Evolutionary conservation across 2,113 vertebrate genomes (phyloP).

Genomic region (Chlorocebus sabaeus): DNA sequence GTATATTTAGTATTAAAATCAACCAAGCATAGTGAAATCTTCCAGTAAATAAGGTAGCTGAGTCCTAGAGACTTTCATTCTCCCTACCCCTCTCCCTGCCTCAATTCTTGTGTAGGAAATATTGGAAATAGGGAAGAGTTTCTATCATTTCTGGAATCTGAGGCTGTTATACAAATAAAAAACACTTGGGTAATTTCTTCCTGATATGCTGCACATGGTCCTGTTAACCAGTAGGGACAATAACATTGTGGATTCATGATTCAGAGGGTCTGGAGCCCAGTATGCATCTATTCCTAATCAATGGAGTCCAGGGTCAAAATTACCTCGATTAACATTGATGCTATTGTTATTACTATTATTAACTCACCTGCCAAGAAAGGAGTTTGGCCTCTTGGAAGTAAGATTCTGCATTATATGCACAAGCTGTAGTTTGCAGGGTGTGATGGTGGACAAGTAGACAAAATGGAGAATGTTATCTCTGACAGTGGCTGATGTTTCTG

Average conservation of each 20-base stretch:
- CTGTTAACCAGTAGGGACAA: neutral
- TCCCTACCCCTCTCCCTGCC: fast-evolving
- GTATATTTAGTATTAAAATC: slow-evolving; percentile 22
- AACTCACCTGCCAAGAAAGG: neutral
- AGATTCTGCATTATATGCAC: neutral
- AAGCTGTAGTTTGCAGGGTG: neutral
- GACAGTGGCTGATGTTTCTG: neutral
- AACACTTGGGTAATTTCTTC: neutral
- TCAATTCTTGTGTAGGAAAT: neutral
- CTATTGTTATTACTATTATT: neutral
- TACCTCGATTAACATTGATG: neutral
- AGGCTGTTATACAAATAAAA: neutral
- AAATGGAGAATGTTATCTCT: neutral
- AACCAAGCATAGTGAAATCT: neutral
- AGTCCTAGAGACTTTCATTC: neutral
- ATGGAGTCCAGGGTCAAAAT: neutral
- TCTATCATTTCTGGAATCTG: neutral
- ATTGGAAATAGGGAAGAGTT: neutral
- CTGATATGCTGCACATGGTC: neutral
- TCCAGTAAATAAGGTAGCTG: neutral
- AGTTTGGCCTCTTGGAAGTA: neutral
- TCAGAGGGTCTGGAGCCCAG: neutral
- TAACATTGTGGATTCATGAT: neutral
- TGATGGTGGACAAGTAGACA: neutral
- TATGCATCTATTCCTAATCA: neutral